Evolutionary conservation across 2,113 vertebrate genomes (phyloP).

Genomic region (Lethenteron reissneri): DNA sequence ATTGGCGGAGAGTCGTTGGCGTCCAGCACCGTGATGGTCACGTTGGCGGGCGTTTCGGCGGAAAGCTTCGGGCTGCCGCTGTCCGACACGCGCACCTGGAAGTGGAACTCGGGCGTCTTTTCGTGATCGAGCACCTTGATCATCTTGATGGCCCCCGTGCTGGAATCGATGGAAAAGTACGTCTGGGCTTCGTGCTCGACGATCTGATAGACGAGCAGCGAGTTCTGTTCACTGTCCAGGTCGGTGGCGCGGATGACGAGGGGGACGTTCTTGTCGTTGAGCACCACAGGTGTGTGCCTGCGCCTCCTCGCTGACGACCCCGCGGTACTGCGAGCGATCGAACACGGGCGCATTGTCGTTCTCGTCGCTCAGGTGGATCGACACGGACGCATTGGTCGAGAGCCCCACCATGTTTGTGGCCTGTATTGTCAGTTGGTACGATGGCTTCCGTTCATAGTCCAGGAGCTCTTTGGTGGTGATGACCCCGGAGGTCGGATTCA

Average conservation of each 20-base stretch:
- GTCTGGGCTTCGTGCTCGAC: slow-evolving; percentile 61
- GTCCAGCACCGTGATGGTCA: slow-evolving; percentile 63
- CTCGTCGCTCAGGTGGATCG: slow-evolving; percentile 62
- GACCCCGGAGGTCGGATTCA: slow-evolving; percentile 81
- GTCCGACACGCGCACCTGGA: slow-evolving; percentile 80
- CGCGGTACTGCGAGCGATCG: slow-evolving; percentile 41
- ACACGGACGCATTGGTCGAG: slow-evolving; percentile 42
- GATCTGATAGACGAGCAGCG: slow-evolving; percentile 76
- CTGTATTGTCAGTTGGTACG: slow-evolving; percentile 50
- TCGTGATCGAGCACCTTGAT: slow-evolving; percentile 59
- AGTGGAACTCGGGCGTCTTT: slow-evolving; percentile 45
- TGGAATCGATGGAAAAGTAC: slow-evolving; percentile 77
- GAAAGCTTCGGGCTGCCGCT: slow-evolving; percentile 55
- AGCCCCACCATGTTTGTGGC: slow-evolving; percentile 84
- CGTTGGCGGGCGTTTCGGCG: slow-evolving; percentile 61
- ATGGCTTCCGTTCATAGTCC: slow-evolving; percentile 52
- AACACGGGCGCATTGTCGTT: slow-evolving; percentile 75
- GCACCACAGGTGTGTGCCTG: slow-evolving; percentile 53
- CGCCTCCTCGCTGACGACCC: slow-evolving; percentile 61
- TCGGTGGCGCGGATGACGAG: slow-evolving; percentile 67
- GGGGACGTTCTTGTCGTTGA: slow-evolving; percentile 49
- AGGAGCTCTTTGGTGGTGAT: slow-evolving; percentile 47
- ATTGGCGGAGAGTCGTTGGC: slow-evolving; percentile 73
- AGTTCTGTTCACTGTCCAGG: slow-evolving; percentile 53
- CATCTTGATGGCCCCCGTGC: slow-evolving; percentile 65